A percentile compares a stretch with the other conserved stretches of the same genome.
Evolutionary conservation across 1,140 invertebrate genomes (phyloP).

Genomic region (Brachionus koreanus): DNA sequence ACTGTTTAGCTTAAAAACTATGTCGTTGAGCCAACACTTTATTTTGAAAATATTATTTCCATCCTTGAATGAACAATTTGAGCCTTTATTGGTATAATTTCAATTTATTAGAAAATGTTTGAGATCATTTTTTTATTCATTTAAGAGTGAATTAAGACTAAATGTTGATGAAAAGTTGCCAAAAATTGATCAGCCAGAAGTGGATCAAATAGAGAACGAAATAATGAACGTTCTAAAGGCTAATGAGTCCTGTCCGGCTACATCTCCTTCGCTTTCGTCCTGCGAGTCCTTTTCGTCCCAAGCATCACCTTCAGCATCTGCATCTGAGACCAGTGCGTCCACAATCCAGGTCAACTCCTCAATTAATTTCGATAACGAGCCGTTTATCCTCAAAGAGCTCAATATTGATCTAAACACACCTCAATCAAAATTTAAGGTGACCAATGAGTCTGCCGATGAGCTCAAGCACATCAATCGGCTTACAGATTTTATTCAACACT

Average conservation of each 20-base stretch:
- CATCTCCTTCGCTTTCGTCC: background rate
- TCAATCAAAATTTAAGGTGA: background rate
- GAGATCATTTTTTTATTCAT: background rate
- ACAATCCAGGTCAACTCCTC: background rate
- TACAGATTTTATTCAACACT: background rate
- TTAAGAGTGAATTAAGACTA: background rate
- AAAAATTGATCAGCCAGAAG: background rate
- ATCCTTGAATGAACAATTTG: background rate
- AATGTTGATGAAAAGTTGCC: conserved; percentile 3
- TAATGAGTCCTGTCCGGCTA: background rate
- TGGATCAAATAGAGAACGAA: background rate
- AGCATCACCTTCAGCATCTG: background rate
- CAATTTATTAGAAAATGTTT: background rate
- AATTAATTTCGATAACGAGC: background rate
- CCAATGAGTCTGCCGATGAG: background rate
- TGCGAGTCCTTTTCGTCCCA: background rate
- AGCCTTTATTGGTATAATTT: conserved; percentile 2
- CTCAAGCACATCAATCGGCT: background rate
- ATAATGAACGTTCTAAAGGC: background rate
- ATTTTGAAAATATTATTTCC: conserved; percentile 20
- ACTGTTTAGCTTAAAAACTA: background rate
- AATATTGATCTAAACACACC: background rate
- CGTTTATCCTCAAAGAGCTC: background rate
- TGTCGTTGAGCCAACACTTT: background rate
- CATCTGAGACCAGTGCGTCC: background rate